These are phyloP conservation scores for Pristionchus exspectatus DNA, from an alignment of 2,888 invertebrate species.

Conservation along the genomic window DNA sequence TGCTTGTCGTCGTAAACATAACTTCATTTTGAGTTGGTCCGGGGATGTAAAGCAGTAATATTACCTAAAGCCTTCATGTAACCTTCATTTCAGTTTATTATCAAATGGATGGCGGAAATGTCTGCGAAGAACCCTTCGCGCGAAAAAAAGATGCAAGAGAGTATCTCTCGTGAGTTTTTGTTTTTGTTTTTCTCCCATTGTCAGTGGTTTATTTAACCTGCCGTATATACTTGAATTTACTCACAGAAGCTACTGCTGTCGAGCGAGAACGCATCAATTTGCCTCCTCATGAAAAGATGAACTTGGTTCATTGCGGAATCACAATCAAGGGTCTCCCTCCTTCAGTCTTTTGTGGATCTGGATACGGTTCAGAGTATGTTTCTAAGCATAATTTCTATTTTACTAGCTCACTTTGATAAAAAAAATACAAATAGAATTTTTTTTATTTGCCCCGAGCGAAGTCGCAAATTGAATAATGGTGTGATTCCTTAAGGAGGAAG, in stretches of 20 bases:
- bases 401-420: neutral
- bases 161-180: neutral
- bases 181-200: neutral
- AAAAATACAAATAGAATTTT: too few relatives aligned
- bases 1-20: too few relatives aligned
- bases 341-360: conserved; percentile 64
- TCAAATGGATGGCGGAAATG: conserved; percentile 34
- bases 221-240: neutral
- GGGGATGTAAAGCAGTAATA: too few relatives aligned
- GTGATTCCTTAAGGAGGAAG: conserved; percentile 53
- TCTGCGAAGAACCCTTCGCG: neutral
- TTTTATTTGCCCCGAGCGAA: too few relatives aligned
- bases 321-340: conserved; percentile 60
- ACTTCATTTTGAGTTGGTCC: too few relatives aligned
- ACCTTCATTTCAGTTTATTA: conserved; percentile 15
- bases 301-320: conserved; percentile 62
- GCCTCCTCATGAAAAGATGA: neutral
- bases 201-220: neutral
- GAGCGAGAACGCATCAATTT: conserved; percentile 46
- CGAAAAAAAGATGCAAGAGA: neutral
- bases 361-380: conserved; percentile 60
- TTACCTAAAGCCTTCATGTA: too few relatives aligned
- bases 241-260: neutral
- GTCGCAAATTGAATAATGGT: too few relatives aligned
- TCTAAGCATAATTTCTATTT: neutral